phyloP scores from a whole-genome alignment of 2,113 vertebrate species.

The Marcusenius ussheri region DNA sequence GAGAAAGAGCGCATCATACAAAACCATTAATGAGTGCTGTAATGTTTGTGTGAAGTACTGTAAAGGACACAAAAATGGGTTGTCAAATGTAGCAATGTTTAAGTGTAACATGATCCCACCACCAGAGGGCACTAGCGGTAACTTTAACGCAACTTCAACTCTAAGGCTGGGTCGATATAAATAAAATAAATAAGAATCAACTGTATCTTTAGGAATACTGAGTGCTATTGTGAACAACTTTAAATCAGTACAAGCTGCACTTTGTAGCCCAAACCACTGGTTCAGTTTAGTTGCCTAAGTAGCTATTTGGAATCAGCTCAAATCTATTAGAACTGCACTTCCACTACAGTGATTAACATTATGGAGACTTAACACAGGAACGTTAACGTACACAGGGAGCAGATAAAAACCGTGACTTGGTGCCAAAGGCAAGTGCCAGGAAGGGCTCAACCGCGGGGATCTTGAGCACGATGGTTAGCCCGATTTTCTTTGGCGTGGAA shows the following conservation, averaged over 20 bases:
- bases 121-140: conserved; percentile 11
- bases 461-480: not conserved
- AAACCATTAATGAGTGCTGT: not conserved
- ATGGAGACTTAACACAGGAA: not conserved
- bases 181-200: not conserved
- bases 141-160: not conserved
- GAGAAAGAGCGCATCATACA: conserved; percentile 3
- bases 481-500: not conserved
- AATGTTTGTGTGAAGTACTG: not conserved
- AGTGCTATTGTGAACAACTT: not conserved
- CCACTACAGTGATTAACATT: not conserved
- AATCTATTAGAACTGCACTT: not conserved
- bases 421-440: not conserved
- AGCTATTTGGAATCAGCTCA: not conserved
- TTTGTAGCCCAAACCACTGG: not conserved
- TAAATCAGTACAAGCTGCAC: not conserved
- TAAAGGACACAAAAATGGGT: not conserved
- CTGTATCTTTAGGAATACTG: not conserved
- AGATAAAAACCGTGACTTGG: not conserved
- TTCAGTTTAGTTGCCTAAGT: not conserved
- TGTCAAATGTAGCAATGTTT: not conserved
- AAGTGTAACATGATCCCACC: not conserved
- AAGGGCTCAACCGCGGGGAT: not conserved
- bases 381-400: not conserved
- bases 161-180: not conserved